A percentile compares a stretch with the other conserved stretches of the same genome.
phyloP scores from a whole-genome alignment of 2,888 invertebrate species.

The Nomada ferruginata region DNA sequence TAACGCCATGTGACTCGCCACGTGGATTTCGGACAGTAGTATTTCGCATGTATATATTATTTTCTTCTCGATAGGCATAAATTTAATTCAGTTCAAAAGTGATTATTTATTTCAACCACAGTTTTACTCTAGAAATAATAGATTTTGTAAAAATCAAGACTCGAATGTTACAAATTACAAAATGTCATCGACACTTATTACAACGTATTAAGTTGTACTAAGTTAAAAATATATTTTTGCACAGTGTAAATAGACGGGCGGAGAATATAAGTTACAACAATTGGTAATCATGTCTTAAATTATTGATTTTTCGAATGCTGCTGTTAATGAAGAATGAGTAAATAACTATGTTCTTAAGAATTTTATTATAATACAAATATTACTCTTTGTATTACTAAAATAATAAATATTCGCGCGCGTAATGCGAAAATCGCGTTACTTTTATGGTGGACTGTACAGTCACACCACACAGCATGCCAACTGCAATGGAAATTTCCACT shows the following conservation, averaged over 20 bases:
- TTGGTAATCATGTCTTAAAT: too few relatives aligned
- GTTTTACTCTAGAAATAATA: not conserved
- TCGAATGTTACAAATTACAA: not conserved
- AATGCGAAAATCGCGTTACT: conserved; percentile 50
- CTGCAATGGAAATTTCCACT: conserved; percentile 83
- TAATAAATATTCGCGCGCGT: not conserved
- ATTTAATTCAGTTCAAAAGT: not conserved
- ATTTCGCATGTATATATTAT: not conserved
- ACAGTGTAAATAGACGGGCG: too few relatives aligned
- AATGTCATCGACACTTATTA: not conserved
- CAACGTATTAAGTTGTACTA: too few relatives aligned
- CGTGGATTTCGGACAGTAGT: conserved; percentile 7
- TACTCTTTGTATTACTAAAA: not conserved
- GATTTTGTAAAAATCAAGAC: not conserved
- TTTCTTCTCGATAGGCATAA: not conserved
- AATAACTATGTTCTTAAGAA: too few relatives aligned
- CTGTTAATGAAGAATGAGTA: too few relatives aligned
- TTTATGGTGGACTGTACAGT: conserved; percentile 79
- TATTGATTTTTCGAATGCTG: too few relatives aligned
- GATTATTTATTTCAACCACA: not conserved
- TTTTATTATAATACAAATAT: too few relatives aligned
- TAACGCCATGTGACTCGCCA: conserved; percentile 37
- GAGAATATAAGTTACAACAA: too few relatives aligned
- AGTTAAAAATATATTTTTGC: too few relatives aligned
- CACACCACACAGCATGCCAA: conserved; percentile 77